Percentiles rank a stretch among this genome's conserved stretches.
These are phyloP conservation scores for Amphibalanus amphitrite DNA, from an alignment of 1,140 invertebrate species.

Conservation along the genomic window DNA sequence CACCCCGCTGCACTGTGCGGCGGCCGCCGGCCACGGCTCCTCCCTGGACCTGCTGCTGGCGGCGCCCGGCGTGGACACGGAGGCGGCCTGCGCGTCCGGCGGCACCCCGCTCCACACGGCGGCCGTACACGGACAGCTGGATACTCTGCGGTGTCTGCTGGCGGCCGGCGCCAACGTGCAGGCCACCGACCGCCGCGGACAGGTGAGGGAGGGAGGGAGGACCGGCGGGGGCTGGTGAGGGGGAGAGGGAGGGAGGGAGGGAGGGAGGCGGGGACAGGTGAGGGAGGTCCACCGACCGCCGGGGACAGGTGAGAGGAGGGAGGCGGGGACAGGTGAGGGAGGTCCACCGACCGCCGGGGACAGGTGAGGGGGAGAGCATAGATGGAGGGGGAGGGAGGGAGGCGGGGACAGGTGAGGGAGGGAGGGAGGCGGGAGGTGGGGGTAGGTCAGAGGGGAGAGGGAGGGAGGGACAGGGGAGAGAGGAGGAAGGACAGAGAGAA, in stretches of 20 bases:
- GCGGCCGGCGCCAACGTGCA: slow-evolving; percentile 29
- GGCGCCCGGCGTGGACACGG: slow-evolving; percentile 33
- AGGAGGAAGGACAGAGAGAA: too few relatives aligned
- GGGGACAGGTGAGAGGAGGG: too few relatives aligned
- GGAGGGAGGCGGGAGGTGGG: too few relatives aligned
- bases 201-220: slow-evolving; percentile 22
- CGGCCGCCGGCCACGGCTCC: slow-evolving; percentile 38
- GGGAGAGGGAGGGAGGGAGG: too few relatives aligned
- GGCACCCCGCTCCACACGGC: not conserved
- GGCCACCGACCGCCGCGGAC: slow-evolving; percentile 28
- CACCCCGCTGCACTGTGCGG: slow-evolving; percentile 44
- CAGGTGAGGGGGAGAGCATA: too few relatives aligned
- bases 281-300: not conserved
- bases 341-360: too few relatives aligned
- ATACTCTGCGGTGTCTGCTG: slow-evolving; percentile 40
- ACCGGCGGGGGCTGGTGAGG: too few relatives aligned
- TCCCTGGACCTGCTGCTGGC: slow-evolving; percentile 35
- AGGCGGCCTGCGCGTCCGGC: slow-evolving; percentile 22
- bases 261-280: too few relatives aligned
- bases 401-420: slow-evolving; percentile 26
- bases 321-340: too few relatives aligned
- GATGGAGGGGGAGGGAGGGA: too few relatives aligned
- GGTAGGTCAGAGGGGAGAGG: too few relatives aligned
- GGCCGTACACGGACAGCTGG: slow-evolving; percentile 26
- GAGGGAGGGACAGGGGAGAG: too few relatives aligned